Base-by-base conservation (phyloP, 2,888 invertebrate species). In the Rhopalosiphum nymphaeae region DNA sequence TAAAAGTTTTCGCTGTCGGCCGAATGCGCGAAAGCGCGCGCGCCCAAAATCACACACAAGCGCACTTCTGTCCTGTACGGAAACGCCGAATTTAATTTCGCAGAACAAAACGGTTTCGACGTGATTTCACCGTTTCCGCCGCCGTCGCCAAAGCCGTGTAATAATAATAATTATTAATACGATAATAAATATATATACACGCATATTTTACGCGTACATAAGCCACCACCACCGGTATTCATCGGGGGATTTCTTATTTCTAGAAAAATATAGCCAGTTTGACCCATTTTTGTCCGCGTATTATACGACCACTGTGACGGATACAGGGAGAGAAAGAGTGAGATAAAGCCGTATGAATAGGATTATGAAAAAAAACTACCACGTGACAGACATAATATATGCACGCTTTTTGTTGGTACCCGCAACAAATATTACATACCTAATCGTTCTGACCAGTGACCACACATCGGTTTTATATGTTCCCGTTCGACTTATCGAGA, bases 11-110 rank as follows among this genome's bases (percentile, higher is more conserved):
- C 53, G 21, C 49, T 67, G 56, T 67, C 78, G 91, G 78, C 46
- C 46, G 4, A 44, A 78, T 78, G 26, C 13, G 46, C 67, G 26
- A 53, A 53, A 53, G 53, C 53, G 26, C 90, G 11, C 90, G 46
- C 49, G n/a, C 67, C 5, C 25, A 25, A 49, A 5, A 21, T 2
- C 90, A 21, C 46, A 57, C 90, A 49, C 90, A 29, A 13, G 46
- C 61, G 0, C 25, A 29, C 44, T 89, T 16, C n/a, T n/a, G 25
- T 36, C 25, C n/a, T 29, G n/a, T 49, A 49, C 78, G 91, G 29
- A 84, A 84, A 29, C 29, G 91, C 44, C 56, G 44, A 56, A 91
- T 91, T 91, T 85, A 91, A 85, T 91, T 85, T 91, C 84, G 91
- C 44, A 91, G 44, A 91, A 91, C 84, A 56, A 91, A 85, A 85